Evolutionary conservation across 2,888 invertebrate species (phyloP), one percentile per base, ranked within the genome.

Genomic region (Cephus rjabovi): DNA sequence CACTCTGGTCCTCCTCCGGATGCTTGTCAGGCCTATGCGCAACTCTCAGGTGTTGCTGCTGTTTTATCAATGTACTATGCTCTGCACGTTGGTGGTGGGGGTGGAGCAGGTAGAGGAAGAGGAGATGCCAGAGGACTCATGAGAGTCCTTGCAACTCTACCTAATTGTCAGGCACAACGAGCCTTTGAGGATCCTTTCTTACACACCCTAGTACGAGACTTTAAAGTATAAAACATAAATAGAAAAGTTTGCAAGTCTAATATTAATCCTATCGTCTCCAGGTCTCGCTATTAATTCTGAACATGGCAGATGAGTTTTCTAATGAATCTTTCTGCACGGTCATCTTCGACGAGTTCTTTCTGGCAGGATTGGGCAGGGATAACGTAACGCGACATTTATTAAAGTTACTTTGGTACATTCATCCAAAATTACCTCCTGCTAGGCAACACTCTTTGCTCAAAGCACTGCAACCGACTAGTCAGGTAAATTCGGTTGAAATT

Each of bases 51-150:
- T 9, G 97, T 98, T 0, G 98, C 98, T 77, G 97, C 98, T 81
- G 96, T 98, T 74, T 92, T 98, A 81, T 97, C 98, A 0, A 98
- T 98, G 97, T 98, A 98, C 91, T 98, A 98, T 89, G 97, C 98
- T 0, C 92, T 98, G 23, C 97, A 98, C 91, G 96, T 97, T 12
- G 96, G 97, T 0, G 81, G 81, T 75, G 87, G 89, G n/a, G 83
- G 84, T 15, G 87, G 87, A 34, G 81, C 86, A 74, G 89, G 88
- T 69, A 89, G 87, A 79, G 82, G 83, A 12, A 87, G 90, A 11
- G 90, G 91, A 4, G 91, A 91, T 82, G 91, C 90, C 12, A 85
- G 90, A 78, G 96, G 97, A 23, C 93, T 97, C 80, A 93, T 97
- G 89, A 93, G 98, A 85, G 96, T 98, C 33, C 92, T 98, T n/a